These are phyloP conservation scores for Proteles cristata DNA, from an alignment of 2,113 vertebrate species.

Conservation along the genomic window DNA sequence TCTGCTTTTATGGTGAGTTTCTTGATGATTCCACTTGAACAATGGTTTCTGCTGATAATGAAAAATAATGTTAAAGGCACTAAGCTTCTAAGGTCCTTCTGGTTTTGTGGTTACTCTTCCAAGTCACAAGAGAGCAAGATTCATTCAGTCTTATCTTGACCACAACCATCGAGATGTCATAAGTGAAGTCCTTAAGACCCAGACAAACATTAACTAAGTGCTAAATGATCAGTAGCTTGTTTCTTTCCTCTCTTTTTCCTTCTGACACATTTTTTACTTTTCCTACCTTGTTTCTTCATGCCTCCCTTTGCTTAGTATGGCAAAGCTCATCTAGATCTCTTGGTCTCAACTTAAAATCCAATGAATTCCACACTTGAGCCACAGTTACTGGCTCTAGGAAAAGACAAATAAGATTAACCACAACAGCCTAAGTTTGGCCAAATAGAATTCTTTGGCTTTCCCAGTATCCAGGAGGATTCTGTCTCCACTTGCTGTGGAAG, in stretches of 20 bases:
- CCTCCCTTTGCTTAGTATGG: not conserved
- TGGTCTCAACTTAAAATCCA: not conserved
- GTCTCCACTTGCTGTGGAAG: not conserved
- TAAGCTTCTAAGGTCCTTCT: not conserved
- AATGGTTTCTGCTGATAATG: not conserved
- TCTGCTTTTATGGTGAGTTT: not conserved
- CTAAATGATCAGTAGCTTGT: not conserved
- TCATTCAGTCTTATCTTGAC: not conserved
- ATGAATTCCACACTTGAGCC: not conserved
- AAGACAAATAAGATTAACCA: not conserved
- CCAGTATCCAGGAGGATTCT: not conserved
- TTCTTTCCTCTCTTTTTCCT: not conserved
- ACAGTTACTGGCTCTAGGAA: not conserved
- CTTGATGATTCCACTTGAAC: not conserved
- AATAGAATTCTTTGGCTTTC: not conserved
- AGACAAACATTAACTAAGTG: not conserved
- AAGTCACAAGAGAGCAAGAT: not conserved
- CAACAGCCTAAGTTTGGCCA: not conserved
- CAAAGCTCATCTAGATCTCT: not conserved
- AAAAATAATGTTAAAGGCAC: not conserved
- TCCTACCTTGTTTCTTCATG: not conserved
- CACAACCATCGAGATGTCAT: not conserved
- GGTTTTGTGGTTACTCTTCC: not conserved
- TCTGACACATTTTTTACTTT: not conserved
- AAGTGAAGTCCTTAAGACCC: no score